phyloP scores from a whole-genome alignment of 2,888 invertebrate species.

The Trisateles emortualis region DNA sequence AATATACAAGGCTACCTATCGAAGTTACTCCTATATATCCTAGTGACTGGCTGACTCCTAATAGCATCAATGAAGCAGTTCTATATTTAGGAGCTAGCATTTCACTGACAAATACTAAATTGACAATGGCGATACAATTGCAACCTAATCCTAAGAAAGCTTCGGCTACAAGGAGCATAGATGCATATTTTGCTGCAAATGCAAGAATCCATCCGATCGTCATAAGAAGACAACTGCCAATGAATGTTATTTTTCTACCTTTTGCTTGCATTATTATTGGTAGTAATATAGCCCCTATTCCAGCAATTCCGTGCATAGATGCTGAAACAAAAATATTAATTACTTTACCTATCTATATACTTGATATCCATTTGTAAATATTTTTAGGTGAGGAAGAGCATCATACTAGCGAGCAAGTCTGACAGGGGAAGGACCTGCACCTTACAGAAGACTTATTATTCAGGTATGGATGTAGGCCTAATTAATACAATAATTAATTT shows the following conservation, averaged over 20 bases:
- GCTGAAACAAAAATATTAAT: too few relatives aligned
- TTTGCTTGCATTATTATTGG: conserved; percentile 35
- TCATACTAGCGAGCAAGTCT: too few relatives aligned
- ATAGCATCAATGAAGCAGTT: conserved; percentile 24
- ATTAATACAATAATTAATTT: too few relatives aligned
- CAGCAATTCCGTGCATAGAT: conserved; percentile 37
- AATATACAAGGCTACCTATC: conserved; percentile 11
- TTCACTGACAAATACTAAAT: conserved; percentile 39
- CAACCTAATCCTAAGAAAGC: conserved; percentile 33
- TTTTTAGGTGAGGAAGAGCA: too few relatives aligned
- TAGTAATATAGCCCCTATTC: conserved; percentile 31
- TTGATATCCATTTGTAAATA: too few relatives aligned
- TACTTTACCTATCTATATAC: too few relatives aligned
- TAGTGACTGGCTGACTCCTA: conserved; percentile 24
- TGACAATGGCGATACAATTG: conserved; percentile 32
- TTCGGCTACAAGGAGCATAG: conserved; percentile 25
- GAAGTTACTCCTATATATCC: conserved; percentile 10
- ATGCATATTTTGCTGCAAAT: conserved; percentile 15
- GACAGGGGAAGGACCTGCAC: too few relatives aligned
- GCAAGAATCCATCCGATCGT: conserved; percentile 38
- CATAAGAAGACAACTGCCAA: conserved; percentile 27
- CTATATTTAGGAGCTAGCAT: conserved; percentile 39
- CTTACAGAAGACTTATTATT: too few relatives aligned
- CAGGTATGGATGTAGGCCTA: too few relatives aligned
- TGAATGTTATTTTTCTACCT: conserved; percentile 37